phyloP scores from a whole-genome alignment of 2,888 invertebrate genomes.

The Craniophora ligustri region DNA sequence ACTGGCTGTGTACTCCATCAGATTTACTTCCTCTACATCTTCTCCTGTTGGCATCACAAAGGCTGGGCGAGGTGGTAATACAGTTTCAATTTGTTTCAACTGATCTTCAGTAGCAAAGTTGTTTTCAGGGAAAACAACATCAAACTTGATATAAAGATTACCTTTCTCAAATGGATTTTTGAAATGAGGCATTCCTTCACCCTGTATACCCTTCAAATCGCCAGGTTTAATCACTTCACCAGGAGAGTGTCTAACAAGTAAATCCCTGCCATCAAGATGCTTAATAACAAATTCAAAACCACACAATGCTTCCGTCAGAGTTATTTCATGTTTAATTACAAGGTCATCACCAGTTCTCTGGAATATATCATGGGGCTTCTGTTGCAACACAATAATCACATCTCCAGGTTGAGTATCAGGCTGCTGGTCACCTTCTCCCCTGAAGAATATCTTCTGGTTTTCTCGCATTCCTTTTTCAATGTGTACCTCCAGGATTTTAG shows the following conservation, averaged over 20 bases:
- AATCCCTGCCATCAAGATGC: conserved; percentile 96
- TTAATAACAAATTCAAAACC: conserved; percentile 95
- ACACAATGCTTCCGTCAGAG: conserved; percentile 96
- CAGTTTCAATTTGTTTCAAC: conserved; percentile 91
- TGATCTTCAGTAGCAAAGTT: conserved; percentile 92
- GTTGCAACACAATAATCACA: conserved; percentile 95
- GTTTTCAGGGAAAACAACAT: conserved; percentile 94
- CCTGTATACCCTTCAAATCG: conserved; percentile 92
- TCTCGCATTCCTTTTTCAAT: conserved; percentile 97
- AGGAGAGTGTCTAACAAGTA: conserved; percentile 93
- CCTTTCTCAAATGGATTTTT: conserved; percentile 96
- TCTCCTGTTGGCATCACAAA: conserved; percentile 93
- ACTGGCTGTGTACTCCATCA: conserved; percentile 92
- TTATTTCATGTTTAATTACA: conserved; percentile 92
- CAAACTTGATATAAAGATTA: conserved; percentile 95
- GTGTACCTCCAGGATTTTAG: conserved; percentile 95
- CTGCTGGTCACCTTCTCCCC: conserved; percentile 97
- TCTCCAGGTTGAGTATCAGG: conserved; percentile 96
- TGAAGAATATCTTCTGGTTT: conserved; percentile 94
- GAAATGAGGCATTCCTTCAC: conserved; percentile 97
- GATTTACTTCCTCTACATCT: conserved; percentile 95
- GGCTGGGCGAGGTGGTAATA: conserved; percentile 92
- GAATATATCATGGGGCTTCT: conserved; percentile 94
- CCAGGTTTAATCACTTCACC: conserved; percentile 96
- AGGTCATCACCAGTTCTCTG: conserved; percentile 93